Evolutionary conservation across 2,888 invertebrate species (phyloP).

Genomic region (Cosmopolites sordidus): DNA sequence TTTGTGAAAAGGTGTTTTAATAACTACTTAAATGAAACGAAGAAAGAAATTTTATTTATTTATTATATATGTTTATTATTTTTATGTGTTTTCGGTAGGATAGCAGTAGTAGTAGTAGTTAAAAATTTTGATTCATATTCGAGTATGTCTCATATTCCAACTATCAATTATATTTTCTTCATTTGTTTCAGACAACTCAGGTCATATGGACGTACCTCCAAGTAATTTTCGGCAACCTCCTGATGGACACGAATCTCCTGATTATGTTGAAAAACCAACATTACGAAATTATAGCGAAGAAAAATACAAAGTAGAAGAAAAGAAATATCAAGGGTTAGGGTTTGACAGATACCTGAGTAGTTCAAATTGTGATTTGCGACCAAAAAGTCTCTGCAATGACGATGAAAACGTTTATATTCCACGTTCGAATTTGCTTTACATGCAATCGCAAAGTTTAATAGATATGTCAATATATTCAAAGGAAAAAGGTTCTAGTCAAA

Average conservation of each 20-base stretch:
- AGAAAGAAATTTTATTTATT: too few relatives aligned
- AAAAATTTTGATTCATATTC: too few relatives aligned
- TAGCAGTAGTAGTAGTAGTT: too few relatives aligned
- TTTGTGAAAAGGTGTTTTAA: too few relatives aligned
- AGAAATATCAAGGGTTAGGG: conserved; percentile 10
- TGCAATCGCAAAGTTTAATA: conserved; percentile 52
- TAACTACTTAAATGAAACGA: too few relatives aligned
- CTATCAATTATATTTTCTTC: background rate
- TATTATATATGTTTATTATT: too few relatives aligned
- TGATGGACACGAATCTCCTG: conserved; percentile 79
- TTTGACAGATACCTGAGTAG: conserved; percentile 30
- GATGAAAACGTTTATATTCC: conserved; percentile 18
- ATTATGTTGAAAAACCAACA: conserved; percentile 56
- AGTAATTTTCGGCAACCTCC: conserved; percentile 72
- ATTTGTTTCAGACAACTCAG: conserved; percentile 42
- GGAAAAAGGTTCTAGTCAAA: conserved; percentile 51
- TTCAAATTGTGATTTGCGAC: conserved; percentile 36
- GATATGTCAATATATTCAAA: conserved; percentile 44
- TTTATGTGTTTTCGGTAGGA: too few relatives aligned
- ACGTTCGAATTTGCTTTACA: conserved; percentile 39
- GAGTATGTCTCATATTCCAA: too few relatives aligned
- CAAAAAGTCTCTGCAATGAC: conserved; percentile 30
- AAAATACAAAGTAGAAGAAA: conserved; percentile 10
- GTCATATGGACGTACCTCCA: conserved; percentile 51
- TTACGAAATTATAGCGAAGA: conserved; percentile 19